Evolutionary conservation across 2,113 vertebrate genomes (phyloP).

Genomic region (Colistium nudipinnis): DNA sequence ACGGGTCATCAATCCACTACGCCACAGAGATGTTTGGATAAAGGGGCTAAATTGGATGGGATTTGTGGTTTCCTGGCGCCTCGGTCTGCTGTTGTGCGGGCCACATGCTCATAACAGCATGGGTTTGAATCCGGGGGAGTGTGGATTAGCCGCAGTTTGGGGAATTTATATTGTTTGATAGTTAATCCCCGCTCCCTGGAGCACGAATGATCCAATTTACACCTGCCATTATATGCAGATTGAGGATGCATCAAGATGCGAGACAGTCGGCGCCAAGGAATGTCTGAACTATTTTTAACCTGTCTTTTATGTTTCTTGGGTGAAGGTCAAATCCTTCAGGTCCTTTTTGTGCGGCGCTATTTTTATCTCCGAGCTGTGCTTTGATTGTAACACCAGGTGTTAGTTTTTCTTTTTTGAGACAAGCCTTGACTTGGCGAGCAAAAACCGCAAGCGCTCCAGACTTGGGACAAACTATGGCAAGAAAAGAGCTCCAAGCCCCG

Average conservation of each 20-base stretch:
- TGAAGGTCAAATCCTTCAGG: conserved; percentile 7
- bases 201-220: conserved; percentile 77
- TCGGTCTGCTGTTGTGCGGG: conserved; percentile 60
- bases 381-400: conserved; percentile 34
- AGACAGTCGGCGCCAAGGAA: conserved; percentile 29
- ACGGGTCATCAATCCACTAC: conserved; percentile 75
- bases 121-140: conserved; percentile 71
- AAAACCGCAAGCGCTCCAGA: conserved; percentile 19
- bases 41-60: conserved; percentile 73
- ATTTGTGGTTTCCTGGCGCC: conserved; percentile 73
- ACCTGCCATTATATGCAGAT: conserved; percentile 72
- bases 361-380: conserved; percentile 21
- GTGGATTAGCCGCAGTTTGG: conserved; percentile 71
- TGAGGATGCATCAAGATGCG: conserved; percentile 58
- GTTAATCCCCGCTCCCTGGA: conserved; percentile 74
- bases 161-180: conserved; percentile 74
- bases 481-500: conserved; percentile 47
- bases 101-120: conserved; percentile 74
- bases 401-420: conserved; percentile 34
- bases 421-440: conserved; percentile 59
- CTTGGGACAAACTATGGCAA: conserved; percentile 39
- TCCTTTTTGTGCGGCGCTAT: conserved; percentile 6
- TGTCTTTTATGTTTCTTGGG: conserved; percentile 1
- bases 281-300: not conserved
- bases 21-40: conserved; percentile 74